These are phyloP conservation scores for Callionymus lyra DNA, from an alignment of 2,113 vertebrate genomes.

Conservation along the genomic window DNA sequence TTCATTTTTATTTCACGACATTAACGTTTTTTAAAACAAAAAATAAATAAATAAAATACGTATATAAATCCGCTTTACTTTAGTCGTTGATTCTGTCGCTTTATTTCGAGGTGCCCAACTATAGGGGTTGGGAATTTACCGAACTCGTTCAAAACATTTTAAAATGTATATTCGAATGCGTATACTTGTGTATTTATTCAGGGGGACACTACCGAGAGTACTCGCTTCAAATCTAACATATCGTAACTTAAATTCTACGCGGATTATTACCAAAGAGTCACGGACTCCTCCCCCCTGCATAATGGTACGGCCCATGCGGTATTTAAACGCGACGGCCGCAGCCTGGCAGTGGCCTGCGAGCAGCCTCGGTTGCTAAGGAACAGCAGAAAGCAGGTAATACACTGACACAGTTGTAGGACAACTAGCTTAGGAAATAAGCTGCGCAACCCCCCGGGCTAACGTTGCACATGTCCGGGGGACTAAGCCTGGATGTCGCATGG, in stretches of 20 bases:
- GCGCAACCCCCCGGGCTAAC: slow-evolving; percentile 24
- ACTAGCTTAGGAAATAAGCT: slow-evolving; percentile 33
- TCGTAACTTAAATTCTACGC: no score
- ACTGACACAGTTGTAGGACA: slow-evolving; percentile 49
- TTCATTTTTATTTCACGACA: no score
- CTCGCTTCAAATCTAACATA: no score
- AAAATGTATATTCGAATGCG: no score
- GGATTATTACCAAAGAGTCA: no score
- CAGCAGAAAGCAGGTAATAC: slow-evolving; percentile 56
- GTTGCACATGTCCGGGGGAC: slow-evolving; percentile 1
- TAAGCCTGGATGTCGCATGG: neutral
- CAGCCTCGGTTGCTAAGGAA: slow-evolving; percentile 67
- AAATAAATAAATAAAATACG: no score
- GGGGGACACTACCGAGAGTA: no score
- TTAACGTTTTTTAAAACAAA: no score
- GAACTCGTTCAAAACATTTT: no score
- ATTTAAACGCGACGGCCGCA: slow-evolving; percentile 36
- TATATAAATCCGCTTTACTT: neutral
- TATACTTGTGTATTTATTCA: no score
- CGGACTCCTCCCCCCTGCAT: neutral
- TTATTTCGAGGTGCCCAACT: slow-evolving; percentile 18
- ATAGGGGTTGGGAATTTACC: neutral
- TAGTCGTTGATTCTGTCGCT: slow-evolving; percentile 8
- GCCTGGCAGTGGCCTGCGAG: slow-evolving; percentile 20
- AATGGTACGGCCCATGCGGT: slow-evolving; percentile 51